A percentile compares a stretch with the other conserved stretches of the same genome.
These are phyloP conservation scores for Pitangus sulphuratus DNA, from an alignment of 2,797 vertebrate species.

Conservation along the genomic window DNA sequence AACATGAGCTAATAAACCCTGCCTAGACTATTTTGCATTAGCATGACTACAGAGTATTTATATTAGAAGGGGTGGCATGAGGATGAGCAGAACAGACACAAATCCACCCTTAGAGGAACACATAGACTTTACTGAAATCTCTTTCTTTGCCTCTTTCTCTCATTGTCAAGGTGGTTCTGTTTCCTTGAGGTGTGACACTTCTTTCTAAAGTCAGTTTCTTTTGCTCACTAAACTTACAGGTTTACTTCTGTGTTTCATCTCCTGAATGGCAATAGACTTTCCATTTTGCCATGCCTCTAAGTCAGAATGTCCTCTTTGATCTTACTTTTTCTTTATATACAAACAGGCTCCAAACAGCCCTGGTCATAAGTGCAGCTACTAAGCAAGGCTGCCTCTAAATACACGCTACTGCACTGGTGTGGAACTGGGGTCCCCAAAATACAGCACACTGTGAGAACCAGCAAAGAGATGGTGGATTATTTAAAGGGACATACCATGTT, in stretches of 20 bases:
- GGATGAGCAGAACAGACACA: neutral
- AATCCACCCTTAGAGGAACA: neutral
- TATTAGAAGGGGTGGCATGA: neutral
- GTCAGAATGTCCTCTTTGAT: neutral
- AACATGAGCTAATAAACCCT: neutral
- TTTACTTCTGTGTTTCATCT: neutral
- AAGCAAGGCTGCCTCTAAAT: neutral
- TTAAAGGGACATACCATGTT: neutral
- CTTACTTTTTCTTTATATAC: neutral
- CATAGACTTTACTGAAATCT: neutral
- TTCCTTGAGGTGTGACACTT: neutral
- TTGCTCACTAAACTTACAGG: neutral
- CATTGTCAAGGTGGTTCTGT: neutral
- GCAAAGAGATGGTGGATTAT: neutral
- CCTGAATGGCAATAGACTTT: neutral
- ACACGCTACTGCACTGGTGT: rapidly evolving
- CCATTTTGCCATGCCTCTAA: neutral
- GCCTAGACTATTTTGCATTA: neutral
- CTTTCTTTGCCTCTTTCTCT: neutral
- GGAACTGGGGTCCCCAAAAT: neutral
- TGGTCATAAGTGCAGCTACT: neutral
- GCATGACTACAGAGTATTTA: neutral
- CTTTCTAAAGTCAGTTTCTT: neutral
- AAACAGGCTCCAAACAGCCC: neutral
- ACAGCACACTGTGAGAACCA: neutral